Conservation (phyloP, 1,140 invertebrate species). For the Apis laboriosa region DNA sequence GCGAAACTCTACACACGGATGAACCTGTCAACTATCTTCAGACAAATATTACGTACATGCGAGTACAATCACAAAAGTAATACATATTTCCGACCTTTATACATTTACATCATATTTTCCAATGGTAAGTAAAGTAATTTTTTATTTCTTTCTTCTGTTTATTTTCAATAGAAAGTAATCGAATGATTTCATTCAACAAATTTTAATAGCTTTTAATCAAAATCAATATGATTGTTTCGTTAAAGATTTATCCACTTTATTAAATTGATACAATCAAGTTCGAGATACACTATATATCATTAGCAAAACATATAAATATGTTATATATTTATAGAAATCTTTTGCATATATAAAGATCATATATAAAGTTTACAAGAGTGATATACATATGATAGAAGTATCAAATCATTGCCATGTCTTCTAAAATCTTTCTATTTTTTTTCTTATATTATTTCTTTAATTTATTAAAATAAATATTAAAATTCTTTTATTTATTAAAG, state of each 20-base stretch:
- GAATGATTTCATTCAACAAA: neutral
- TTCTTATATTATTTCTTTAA: neutral
- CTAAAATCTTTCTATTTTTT: no score
- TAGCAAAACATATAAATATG: neutral
- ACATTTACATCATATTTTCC: neutral
- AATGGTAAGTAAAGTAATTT: conserved; percentile 27
- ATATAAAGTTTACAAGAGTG: neutral
- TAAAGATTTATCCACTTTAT: neutral
- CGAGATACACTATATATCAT: neutral
- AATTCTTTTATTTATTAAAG: neutral
- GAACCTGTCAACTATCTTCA: conserved; percentile 1
- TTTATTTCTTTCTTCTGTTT: no score
- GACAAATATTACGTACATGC: conserved; percentile 11
- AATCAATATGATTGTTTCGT: neutral
- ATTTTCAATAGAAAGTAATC: no score
- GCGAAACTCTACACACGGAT: conserved; percentile 5
- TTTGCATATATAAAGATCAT: neutral
- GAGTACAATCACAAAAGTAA: neutral
- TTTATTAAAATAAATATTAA: neutral
- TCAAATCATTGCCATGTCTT: no score
- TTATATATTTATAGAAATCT: neutral
- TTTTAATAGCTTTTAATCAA: no score
- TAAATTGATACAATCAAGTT: conserved; percentile 3
- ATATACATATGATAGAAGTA: neutral
- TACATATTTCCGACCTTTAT: neutral